Conservation (phyloP, 2,113 vertebrate species). For the Hemiscyllium ocellatum region DNA sequence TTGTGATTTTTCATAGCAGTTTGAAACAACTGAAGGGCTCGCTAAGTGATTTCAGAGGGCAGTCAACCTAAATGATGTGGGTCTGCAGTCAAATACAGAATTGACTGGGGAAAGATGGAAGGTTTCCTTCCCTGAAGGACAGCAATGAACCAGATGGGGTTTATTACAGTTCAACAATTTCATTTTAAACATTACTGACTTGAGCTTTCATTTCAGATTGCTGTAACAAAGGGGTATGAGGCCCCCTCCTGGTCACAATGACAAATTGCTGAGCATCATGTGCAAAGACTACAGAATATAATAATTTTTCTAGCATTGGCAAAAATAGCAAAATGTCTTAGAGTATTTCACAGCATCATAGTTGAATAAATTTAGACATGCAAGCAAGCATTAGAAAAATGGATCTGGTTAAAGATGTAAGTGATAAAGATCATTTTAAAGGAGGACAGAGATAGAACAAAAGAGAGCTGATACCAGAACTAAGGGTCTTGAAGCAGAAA, state of each 20-base stretch:
- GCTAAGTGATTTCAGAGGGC: neutral
- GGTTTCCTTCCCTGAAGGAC: neutral
- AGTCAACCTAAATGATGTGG: neutral
- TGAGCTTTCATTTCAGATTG: neutral
- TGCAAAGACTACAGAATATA: neutral
- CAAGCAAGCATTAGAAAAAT: neutral
- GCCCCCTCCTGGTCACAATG: neutral
- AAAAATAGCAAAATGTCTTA: neutral
- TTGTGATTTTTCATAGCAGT: neutral
- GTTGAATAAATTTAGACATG: neutral
- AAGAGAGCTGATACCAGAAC: neutral
- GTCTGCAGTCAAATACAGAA: neutral
- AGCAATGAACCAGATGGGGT: neutral
- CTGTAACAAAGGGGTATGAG: neutral
- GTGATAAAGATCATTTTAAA: neutral
- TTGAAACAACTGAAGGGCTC: neutral
- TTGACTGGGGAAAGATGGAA: neutral
- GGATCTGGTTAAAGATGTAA: neutral
- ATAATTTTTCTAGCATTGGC: neutral
- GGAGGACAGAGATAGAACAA: neutral
- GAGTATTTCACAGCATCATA: neutral
- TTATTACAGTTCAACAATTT: neutral
- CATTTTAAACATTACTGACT: neutral
- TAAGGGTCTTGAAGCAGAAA: too few relatives aligned
- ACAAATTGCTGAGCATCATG: neutral